Evolutionary conservation across 2,888 invertebrate species (phyloP), one percentile per base, ranked within the genome.

Genomic region (Synergus itoensis): DNA sequence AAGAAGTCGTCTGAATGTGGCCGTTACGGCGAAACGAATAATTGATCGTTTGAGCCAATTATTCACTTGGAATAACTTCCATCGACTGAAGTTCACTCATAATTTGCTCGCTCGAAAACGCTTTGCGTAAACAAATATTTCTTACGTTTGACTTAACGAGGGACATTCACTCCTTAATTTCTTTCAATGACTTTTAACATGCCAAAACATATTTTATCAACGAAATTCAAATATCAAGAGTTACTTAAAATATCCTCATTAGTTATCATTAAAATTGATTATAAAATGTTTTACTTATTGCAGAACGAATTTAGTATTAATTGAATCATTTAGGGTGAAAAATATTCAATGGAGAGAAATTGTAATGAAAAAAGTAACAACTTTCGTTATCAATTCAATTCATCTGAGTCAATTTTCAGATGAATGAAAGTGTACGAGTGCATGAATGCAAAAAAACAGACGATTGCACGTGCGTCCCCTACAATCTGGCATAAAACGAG

Each of bases 401-500:
- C 53, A 73, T 73, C 48, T 69, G 18, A 69, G 69, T 69, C 73
- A 73, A 73, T 53, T 73, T 73, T 73, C 36, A n/a, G 36, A 73
- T 73, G 73, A 73, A 73, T 73, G 8, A 73, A 48, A 73, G 40
- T 57, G n/a, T 53, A 8, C 8, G 69, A 53, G 53, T 73, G 73
- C n/a, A 53, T 73, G 73, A 73, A 53, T 73, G 73, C 53, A 48
- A 73, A 41, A 69, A 73, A 73, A 73, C 53, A 73, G 73, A n/a
- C 73, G 36, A 73, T 73, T 73, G 82, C 81, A 81, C 82, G 81
- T 79, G 79, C 73, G 82, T 84, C 83, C 83, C 82, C 79, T 82
- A 76, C 81, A 78, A 80, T 84, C 83, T 76, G 81, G 84, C 84
- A 83, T 86, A 88, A 90, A 91, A 92, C 92, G 89, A 90, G 91